Base-by-base conservation (phyloP, 2,113 vertebrate species). In the Dipodomys spectabilis region DNA sequence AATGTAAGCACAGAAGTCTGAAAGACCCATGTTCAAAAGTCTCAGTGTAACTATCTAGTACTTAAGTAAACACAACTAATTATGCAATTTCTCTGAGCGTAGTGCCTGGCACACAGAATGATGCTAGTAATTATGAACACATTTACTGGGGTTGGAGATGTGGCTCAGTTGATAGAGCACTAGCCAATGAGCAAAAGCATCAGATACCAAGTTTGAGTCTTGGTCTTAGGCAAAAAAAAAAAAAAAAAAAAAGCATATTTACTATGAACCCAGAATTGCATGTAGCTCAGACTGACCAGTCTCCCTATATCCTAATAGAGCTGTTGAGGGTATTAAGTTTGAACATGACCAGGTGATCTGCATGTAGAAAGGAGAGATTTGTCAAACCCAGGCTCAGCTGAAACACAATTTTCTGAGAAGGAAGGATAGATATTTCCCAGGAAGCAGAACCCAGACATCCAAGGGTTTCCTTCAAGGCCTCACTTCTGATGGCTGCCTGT, bases 401-500 rank as follows among this genome's bases (percentile, higher is more conserved):
- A 25, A 92, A 85, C 77, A 83, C 67, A 5, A 27, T 81, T 67
- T 94, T 67, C 49, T 95, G 49, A 93, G 44, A 67, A n/a, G 12
- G 9, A 79, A 27, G 11, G 39, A 39, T 39, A 39, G 39, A 6
- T 39, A 86, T 89, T 78, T 94, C 64, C 62, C 23, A 77, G 78
- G 57, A 6, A 65, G 71, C 57, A 92, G 22, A 91, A 94, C 0
- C 49, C 49, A 62, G 35, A 67, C 45, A 82, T 90, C 80, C 62
- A 73, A 71, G 71, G 73, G 85, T 74, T 81, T 86, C 87, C 53
- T 94, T 92, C 68, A 93, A 95, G 94, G 92, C 77, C 45, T 16
- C 1, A 10, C 80, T 35, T 90, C 65, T 91, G 64, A 94, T 22
- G 94, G 94, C 53, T 90, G 91, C 67, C 96, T 94, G 75, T 88